These are phyloP conservation scores for Clarias gariepinus DNA, from an alignment of 2,113 vertebrate genomes.

Conservation along the genomic window DNA sequence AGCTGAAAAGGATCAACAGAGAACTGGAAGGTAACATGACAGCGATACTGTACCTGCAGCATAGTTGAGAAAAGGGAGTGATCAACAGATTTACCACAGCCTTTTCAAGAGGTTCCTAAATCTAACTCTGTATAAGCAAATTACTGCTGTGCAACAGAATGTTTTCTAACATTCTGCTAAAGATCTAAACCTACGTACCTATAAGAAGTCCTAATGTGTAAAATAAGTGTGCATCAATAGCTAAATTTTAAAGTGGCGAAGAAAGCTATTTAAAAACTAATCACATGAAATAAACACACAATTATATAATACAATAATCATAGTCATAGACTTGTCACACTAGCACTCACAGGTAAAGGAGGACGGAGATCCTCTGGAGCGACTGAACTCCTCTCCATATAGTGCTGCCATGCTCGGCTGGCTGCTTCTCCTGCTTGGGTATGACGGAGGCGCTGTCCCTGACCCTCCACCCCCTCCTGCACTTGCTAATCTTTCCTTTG, in stretches of 20 bases:
- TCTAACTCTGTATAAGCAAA: not conserved
- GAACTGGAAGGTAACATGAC: not conserved
- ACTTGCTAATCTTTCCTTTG: conserved; percentile 68
- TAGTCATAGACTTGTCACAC: not conserved
- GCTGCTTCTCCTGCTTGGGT: conserved; percentile 73
- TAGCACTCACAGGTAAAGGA: conserved; percentile 89
- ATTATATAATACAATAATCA: not conserved
- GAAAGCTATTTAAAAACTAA: not conserved
- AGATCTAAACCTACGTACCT: not conserved
- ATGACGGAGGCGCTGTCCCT: conserved; percentile 71
- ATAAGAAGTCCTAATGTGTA: not conserved
- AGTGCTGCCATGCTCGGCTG: conserved; percentile 77
- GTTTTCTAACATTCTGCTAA: not conserved
- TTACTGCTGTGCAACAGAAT: not conserved
- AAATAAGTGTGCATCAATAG: not conserved
- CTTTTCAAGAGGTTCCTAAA: not conserved
- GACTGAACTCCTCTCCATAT: conserved; percentile 81
- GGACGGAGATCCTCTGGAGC: conserved; percentile 82
- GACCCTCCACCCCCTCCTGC: conserved; percentile 60
- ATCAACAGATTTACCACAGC: not conserved
- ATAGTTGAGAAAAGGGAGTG: not conserved
- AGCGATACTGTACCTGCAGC: not conserved
- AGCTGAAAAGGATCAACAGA: conserved; percentile 67
- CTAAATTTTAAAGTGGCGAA: not conserved
- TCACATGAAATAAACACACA: not conserved